These are phyloP conservation scores for Pristionchus entomophagus DNA, from an alignment of 2,888 invertebrate genomes.

Conservation along the genomic window DNA sequence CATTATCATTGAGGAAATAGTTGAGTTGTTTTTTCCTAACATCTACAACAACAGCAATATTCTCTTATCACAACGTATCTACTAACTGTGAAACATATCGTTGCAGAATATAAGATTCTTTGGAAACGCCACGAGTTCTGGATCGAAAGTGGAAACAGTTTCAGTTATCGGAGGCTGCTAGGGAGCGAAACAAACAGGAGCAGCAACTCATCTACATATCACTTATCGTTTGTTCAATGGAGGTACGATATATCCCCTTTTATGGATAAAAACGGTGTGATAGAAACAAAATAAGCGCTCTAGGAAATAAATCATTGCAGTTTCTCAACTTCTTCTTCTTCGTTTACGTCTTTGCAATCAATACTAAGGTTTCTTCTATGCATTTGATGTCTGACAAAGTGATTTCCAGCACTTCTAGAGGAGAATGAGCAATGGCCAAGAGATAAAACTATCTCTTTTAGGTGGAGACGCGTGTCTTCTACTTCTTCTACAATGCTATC, in stretches of 20 bases:
- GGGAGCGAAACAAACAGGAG: conserved; percentile 19
- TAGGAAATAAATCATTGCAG: neutral
- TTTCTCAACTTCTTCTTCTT: conserved; percentile 35
- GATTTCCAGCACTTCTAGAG: neutral
- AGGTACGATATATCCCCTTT: neutral
- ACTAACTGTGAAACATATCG: neutral
- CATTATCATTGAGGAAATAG: too few species aligned
- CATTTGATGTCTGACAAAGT: neutral
- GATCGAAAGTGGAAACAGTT: neutral
- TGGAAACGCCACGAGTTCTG: neutral
- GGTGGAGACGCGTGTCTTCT: conserved; percentile 33
- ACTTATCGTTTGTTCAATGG: conserved; percentile 28
- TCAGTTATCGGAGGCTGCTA: neutral
- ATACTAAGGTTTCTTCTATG: neutral
- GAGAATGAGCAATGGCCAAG: too few species aligned
- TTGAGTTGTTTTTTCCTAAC: too few species aligned
- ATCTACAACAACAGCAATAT: too few species aligned
- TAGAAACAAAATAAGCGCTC: too few species aligned
- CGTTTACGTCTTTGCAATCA: conserved; percentile 29
- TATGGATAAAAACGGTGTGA: too few species aligned
- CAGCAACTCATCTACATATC: conserved; percentile 12
- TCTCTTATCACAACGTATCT: too few species aligned
- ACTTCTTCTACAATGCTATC: conserved; percentile 36
- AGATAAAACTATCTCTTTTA: too few species aligned
- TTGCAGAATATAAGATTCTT: neutral